Evolutionary conservation across 2,888 invertebrate species (phyloP).

Genomic region (Smittia sp.): DNA sequence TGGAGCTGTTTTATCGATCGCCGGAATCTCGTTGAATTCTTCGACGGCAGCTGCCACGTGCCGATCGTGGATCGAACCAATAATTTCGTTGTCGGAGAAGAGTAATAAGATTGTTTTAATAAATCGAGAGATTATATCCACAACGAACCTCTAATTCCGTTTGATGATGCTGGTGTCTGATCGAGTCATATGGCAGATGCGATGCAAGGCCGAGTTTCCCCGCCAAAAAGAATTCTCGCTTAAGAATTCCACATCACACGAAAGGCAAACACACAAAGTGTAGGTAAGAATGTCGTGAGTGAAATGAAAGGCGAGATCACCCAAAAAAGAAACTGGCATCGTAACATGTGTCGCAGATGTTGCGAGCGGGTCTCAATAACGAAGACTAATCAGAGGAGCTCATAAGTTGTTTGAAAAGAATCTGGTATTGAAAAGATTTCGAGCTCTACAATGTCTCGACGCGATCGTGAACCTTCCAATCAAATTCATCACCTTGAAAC

Average conservation of each 20-base stretch:
- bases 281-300: slow-evolving; percentile 18
- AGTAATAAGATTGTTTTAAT: neutral
- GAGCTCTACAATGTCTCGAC: neutral
- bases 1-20: neutral
- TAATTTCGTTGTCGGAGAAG: neutral
- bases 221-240: neutral
- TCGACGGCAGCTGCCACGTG: slow-evolving; percentile 32
- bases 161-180: neutral
- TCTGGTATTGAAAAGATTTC: neutral
- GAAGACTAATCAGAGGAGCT: too few relatives aligned
- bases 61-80: neutral
- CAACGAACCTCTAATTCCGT: neutral
- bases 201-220: neutral
- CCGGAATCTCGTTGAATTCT: neutral
- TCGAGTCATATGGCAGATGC: neutral
- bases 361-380: neutral
- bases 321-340: slow-evolving; percentile 17
- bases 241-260: neutral
- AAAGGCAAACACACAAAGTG: neutral
- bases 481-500: too few relatives aligned
- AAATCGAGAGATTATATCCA: neutral
- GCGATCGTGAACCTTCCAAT: neutral
- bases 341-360: slow-evolving; percentile 37
- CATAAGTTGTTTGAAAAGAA: neutral
- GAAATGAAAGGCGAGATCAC: neutral